These are phyloP conservation scores for fruit fly (Drosophila melanogaster) DNA, from an alignment of 1,140 invertebrate species.

Conservation along the genomic window Release_6_plus_ISO1_MT NT_037436.4:18599501-18600000, in stretches of 20 bases:
- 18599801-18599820: slow-evolving; percentile 4
- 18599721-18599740: slow-evolving; percentile 16
- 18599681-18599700: slow-evolving; percentile 30
- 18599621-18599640: slow-evolving; percentile 38
- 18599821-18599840: slow-evolving; percentile 63
- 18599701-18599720: slow-evolving; percentile 41
- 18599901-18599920: slow-evolving; percentile 40
- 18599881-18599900: slow-evolving; percentile 24
- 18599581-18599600: slow-evolving; percentile 31
- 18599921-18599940: slow-evolving; percentile 25
- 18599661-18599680: slow-evolving; percentile 45
- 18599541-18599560: slow-evolving; percentile 42
- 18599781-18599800: slow-evolving; percentile 28
- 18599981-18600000: slow-evolving; percentile 33
- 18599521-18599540: slow-evolving; percentile 26
- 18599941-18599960: slow-evolving; percentile 28
- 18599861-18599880: slow-evolving; percentile 52
- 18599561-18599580: slow-evolving; percentile 44
- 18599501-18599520: slow-evolving; percentile 43
- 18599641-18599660: slow-evolving; percentile 68
- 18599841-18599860: slow-evolving; percentile 59
- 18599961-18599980: slow-evolving; percentile 28
- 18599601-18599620: slow-evolving; percentile 30
- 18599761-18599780: slow-evolving; percentile 37
- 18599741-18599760: slow-evolving; percentile 3